phyloP scores from a whole-genome alignment of 2,797 vertebrate species.

The Xiphophorus birchmanni region DNA sequence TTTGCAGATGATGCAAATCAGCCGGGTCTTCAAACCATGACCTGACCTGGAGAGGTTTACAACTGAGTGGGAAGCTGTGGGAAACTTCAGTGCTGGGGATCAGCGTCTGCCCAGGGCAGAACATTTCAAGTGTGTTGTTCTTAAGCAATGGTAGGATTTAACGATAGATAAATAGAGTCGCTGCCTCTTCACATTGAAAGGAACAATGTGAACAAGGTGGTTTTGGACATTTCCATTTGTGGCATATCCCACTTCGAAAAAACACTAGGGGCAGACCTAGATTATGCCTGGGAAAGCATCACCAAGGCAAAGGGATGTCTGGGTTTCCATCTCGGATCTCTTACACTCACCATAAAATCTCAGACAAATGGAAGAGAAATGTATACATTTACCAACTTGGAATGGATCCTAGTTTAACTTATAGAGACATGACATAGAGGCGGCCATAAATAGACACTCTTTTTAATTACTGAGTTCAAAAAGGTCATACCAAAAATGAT shows the following conservation, averaged over 20 bases:
- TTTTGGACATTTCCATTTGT: neutral
- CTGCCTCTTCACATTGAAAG: neutral
- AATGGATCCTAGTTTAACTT: neutral
- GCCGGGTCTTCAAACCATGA: neutral
- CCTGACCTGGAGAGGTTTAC: neutral
- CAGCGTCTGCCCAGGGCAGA: neutral
- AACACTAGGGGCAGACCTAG: neutral
- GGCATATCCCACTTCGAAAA: neutral
- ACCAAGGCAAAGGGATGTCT: too few species aligned
- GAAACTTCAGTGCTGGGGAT: neutral
- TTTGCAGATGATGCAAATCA: neutral
- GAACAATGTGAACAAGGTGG: neutral
- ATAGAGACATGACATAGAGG: neutral
- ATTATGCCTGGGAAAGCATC: neutral
- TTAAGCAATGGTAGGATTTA: neutral
- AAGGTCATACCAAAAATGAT: constrained; percentile 26
- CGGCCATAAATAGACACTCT: neutral
- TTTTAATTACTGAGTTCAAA: constrained; percentile 14
- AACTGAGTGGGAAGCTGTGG: neutral
- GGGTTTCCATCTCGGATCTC: neutral
- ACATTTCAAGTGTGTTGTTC: neutral
- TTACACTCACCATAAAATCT: neutral
- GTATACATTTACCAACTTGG: neutral
- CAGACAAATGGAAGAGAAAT: neutral
- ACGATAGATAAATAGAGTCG: neutral